Percentiles rank a stretch among this genome's conserved stretches.
phyloP scores from a whole-genome alignment of 2,888 invertebrate genomes.

The Mystacides longicornis region DNA sequence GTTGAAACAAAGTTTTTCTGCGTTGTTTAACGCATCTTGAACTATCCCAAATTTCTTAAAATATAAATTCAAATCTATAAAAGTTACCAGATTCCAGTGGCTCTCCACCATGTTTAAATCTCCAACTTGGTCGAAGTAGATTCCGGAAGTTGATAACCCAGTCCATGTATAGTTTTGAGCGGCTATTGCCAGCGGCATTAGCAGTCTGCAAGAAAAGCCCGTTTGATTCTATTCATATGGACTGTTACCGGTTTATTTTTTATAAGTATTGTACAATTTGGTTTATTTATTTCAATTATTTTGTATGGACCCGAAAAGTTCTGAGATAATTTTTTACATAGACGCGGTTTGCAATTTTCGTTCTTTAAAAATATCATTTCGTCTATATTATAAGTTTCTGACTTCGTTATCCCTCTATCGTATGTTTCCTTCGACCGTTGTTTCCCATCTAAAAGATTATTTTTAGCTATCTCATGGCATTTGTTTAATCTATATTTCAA shows the following conservation, averaged over 20 bases:
- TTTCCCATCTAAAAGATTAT: constrained; percentile 25
- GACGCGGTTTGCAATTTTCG: background rate
- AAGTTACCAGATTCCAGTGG: too few species aligned
- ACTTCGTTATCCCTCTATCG: constrained; percentile 21
- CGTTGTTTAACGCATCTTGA: too few species aligned
- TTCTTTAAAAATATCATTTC: constrained; percentile 23
- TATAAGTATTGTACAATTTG: background rate
- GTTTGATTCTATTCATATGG: background rate
- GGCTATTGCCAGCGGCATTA: too few species aligned
- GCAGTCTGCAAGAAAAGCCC: background rate
- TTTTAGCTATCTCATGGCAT: constrained; percentile 26
- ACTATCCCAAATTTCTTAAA: too few species aligned
- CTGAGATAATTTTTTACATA: constrained; percentile 1
- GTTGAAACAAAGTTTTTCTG: too few species aligned
- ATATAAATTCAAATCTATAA: too few species aligned
- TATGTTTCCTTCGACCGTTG: constrained; percentile 25
- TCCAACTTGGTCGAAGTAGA: background rate
- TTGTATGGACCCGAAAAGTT: constrained; percentile 1
- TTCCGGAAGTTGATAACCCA: background rate
- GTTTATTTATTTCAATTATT: background rate
- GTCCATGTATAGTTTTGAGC: too few species aligned
- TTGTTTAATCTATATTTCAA: constrained; percentile 24
- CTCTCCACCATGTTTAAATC: too few species aligned
- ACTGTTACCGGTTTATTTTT: background rate
- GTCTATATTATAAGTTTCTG: constrained; percentile 18